phyloP scores from a whole-genome alignment of 2,113 vertebrate genomes.

The Cynocephalus volans region DNA sequence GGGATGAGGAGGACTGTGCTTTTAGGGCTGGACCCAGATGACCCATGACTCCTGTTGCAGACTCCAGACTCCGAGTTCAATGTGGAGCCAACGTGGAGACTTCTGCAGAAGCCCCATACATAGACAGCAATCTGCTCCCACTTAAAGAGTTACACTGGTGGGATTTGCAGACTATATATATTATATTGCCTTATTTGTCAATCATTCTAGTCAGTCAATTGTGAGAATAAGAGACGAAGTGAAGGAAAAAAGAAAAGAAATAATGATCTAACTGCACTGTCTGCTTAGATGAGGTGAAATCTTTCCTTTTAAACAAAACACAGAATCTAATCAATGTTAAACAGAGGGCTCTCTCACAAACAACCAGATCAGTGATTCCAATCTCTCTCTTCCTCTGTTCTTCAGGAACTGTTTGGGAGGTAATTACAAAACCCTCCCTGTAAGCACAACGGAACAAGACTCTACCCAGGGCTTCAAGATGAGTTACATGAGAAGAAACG shows the following conservation, averaged over 20 bases:
- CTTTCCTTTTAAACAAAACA: constrained; percentile 16
- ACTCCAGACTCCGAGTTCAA: not conserved
- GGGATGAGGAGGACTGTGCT: not conserved
- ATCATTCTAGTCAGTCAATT: not conserved
- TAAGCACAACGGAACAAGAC: not conserved
- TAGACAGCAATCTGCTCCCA: not conserved
- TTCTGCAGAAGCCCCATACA: not conserved
- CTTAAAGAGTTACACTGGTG: not conserved
- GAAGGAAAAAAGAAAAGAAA: not conserved
- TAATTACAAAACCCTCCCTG: not conserved
- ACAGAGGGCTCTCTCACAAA: not conserved
- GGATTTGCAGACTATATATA: no score
- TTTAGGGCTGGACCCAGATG: not conserved
- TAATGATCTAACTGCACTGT: not conserved
- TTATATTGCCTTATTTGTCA: not conserved
- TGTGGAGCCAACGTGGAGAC: not conserved
- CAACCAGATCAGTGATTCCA: not conserved
- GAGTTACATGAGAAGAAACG: not conserved
- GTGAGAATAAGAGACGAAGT: not conserved
- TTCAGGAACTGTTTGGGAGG: not conserved
- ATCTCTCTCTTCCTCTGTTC: not conserved
- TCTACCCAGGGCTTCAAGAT: not conserved
- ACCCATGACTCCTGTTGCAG: not conserved
- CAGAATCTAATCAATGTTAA: not conserved
- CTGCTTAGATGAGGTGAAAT: not conserved